phyloP scores from a whole-genome alignment of 92 coral and sea anemone species.

The Umimayanthus kanabou region DNA sequence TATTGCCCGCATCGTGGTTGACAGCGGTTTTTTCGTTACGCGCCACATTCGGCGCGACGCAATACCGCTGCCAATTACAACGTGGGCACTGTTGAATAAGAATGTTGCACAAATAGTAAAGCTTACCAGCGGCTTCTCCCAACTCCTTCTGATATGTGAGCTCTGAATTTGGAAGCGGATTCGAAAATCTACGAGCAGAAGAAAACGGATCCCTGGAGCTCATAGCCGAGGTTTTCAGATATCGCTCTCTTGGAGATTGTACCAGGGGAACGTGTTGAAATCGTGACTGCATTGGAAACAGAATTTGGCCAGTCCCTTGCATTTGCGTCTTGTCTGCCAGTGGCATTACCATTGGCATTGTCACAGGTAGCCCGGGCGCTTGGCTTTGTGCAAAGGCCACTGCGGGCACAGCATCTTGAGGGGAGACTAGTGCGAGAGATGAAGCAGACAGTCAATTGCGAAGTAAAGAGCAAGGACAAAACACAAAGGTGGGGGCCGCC shows the following conservation, averaged over 20 bases:
- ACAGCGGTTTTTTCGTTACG: no score
- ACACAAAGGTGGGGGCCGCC: neutral
- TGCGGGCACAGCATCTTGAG: constrained; percentile 25
- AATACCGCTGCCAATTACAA: no score
- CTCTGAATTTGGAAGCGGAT: constrained; percentile 2
- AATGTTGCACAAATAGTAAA: no score
- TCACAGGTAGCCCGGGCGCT: constrained; percentile 13
- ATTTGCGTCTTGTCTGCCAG: neutral
- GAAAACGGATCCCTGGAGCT: neutral
- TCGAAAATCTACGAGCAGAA: neutral
- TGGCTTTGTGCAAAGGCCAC: constrained; percentile 19
- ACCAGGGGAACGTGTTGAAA: neutral
- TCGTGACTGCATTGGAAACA: constrained; percentile 24
- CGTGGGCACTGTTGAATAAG: no score
- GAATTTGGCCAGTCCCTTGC: constrained; percentile 1
- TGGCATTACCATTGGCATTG: neutral
- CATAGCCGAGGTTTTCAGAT: constrained; percentile 4
- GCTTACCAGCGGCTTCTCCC: constrained; percentile 37
- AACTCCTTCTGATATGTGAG: constrained; percentile 30
- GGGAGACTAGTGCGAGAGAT: neutral
- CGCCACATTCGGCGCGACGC: no score
- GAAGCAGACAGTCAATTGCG: neutral
- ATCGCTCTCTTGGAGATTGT: neutral
- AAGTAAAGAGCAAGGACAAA: no score
- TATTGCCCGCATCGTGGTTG: no score